Percentiles rank a stretch among this genome's conserved stretches.
Evolutionary conservation across 2,888 invertebrate genomes (phyloP).

Genomic region (Miltochrista miniata): DNA sequence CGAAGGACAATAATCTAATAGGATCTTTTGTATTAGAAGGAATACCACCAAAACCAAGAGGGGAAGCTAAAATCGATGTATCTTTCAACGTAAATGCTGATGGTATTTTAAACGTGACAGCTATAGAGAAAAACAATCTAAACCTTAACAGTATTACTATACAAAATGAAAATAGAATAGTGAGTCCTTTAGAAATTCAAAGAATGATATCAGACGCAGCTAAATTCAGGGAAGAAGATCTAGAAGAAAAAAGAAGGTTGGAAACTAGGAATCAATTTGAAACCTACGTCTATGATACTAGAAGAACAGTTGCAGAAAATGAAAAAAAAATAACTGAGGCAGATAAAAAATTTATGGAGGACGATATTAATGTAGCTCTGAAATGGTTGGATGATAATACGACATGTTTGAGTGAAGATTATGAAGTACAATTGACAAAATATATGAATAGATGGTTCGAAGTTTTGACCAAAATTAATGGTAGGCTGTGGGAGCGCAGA

Average conservation of each 20-base stretch:
- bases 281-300: slow-evolving; percentile 58
- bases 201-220: slow-evolving; percentile 62
- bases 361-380: slow-evolving; percentile 51
- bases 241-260: slow-evolving; percentile 52
- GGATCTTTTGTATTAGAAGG: slow-evolving; percentile 60
- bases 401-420: slow-evolving; percentile 57
- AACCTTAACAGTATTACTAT: slow-evolving; percentile 51
- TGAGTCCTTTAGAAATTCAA: slow-evolving; percentile 51
- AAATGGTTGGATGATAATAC: slow-evolving; percentile 59
- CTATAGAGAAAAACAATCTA: slow-evolving; percentile 58
- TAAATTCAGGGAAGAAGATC: slow-evolving; percentile 54
- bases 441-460: slow-evolving; percentile 54
- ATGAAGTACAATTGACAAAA: slow-evolving; percentile 58
- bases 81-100: slow-evolving; percentile 63
- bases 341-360: slow-evolving; percentile 48
- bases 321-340: slow-evolving; percentile 40
- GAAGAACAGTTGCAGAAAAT: slow-evolving; percentile 49
- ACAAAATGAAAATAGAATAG: slow-evolving; percentile 47
- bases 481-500: slow-evolving; percentile 20
- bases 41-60: slow-evolving; percentile 65
- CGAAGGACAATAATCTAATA: slow-evolving; percentile 63
- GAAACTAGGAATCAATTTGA: slow-evolving; percentile 66
- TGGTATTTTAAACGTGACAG: slow-evolving; percentile 60
- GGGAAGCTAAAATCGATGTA: slow-evolving; percentile 59
- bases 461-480: slow-evolving; percentile 49